Percentiles rank a stretch among this genome's conserved stretches.
Evolutionary conservation across 2,797 vertebrate genomes (phyloP).

Genomic region (Aeoliscus strigatus): DNA sequence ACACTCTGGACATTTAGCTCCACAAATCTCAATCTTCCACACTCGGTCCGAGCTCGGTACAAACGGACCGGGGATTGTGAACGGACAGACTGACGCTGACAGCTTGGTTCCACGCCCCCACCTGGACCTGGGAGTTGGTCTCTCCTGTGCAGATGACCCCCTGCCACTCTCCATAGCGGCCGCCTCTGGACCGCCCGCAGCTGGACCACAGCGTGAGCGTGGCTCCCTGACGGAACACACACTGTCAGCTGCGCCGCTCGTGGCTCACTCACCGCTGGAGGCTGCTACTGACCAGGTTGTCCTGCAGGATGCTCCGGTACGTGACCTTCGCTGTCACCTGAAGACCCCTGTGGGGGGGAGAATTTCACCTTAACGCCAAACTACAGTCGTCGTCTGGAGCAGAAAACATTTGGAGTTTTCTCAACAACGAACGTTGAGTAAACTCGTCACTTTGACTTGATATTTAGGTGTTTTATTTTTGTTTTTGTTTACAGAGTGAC

Average conservation of each 20-base stretch:
- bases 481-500: too few relatives aligned
- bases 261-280: constrained; percentile 28
- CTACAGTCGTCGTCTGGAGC: too few relatives aligned
- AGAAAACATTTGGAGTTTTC: too few relatives aligned
- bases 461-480: too few relatives aligned
- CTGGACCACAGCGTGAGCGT: constrained; percentile 94
- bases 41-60: too few relatives aligned
- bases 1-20: too few relatives aligned
- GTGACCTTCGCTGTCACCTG: constrained; percentile 86
- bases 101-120: constrained; percentile 32
- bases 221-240: constrained; percentile 77
- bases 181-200: constrained; percentile 87
- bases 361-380: too few relatives aligned
- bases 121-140: constrained; percentile 91
- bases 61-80: too few relatives aligned
- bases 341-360: constrained; percentile 74
- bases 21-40: too few relatives aligned
- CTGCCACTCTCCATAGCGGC: constrained; percentile 90
- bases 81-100: too few relatives aligned
- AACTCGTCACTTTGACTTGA: too few relatives aligned
- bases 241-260: constrained; percentile 38
- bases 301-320: constrained; percentile 81
- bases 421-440: too few relatives aligned
- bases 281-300: constrained; percentile 76
- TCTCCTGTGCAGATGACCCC: constrained; percentile 91